These are phyloP conservation scores for Nematolebias whitei DNA, from an alignment of 2,113 vertebrate genomes.

Conservation along the genomic window DNA sequence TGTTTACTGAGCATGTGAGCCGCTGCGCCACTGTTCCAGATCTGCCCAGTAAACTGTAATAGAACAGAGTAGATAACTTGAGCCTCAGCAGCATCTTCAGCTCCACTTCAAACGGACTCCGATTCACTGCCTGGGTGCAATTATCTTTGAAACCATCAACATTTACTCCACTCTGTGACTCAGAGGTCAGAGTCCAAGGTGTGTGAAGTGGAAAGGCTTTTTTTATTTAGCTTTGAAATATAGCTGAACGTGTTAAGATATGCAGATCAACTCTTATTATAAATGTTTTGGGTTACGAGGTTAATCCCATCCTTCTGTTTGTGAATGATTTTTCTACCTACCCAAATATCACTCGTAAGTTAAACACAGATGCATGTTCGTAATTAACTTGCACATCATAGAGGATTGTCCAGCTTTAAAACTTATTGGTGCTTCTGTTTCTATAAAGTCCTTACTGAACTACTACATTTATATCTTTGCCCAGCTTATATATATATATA, in stretches of 20 bases:
- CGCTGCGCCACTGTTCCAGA: not conserved
- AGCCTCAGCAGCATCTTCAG: not conserved
- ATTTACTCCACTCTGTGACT: constrained; percentile 7
- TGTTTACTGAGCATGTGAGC: not conserved
- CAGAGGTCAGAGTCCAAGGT: constrained; percentile 10
- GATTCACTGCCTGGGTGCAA: constrained; percentile 6
- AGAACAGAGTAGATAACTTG: constrained; percentile 1
- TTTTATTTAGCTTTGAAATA: constrained; percentile 18
- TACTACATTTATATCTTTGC: too few species aligned
- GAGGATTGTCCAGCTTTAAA: not conserved
- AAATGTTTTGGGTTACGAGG: not conserved
- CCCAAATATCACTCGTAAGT: not conserved
- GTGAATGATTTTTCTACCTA: not conserved
- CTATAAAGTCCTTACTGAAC: not conserved
- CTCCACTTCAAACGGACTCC: constrained; percentile 29
- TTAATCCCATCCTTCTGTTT: constrained; percentile 15
- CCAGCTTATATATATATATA: too few species aligned
- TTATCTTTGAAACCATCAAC: constrained; percentile 24
- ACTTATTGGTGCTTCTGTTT: not conserved
- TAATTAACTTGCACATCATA: not conserved
- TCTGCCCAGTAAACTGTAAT: not conserved
- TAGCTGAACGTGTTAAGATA: constrained; percentile 14
- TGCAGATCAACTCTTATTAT: not conserved
- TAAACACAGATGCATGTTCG: not conserved
- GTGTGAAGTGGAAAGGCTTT: constrained; percentile 44